These are phyloP conservation scores for Drosophila ogumai DNA, from an alignment of 1,140 invertebrate genomes.

Conservation along the genomic window DNA sequence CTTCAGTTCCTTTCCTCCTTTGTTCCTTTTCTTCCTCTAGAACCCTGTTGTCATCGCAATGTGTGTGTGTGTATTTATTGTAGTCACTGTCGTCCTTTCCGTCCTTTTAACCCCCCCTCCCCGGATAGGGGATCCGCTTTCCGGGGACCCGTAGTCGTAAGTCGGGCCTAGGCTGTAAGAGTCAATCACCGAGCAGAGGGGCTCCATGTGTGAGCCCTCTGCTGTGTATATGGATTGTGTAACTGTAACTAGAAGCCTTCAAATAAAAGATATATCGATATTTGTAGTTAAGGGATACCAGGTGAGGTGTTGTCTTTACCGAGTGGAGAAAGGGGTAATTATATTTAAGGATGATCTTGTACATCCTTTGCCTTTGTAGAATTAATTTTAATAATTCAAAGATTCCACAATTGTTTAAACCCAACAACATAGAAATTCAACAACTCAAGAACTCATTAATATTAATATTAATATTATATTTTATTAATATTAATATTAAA, in stretches of 20 bases:
- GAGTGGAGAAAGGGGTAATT: background rate
- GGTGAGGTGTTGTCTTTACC: too few relatives aligned
- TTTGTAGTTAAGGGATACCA: slow-evolving; percentile 17
- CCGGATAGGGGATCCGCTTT: slow-evolving; percentile 1
- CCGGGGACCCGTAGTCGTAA: slow-evolving; percentile 32
- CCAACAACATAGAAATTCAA: background rate
- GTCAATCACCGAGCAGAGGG: slow-evolving; percentile 46
- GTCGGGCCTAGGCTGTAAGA: slow-evolving; percentile 68
- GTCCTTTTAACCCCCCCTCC: slow-evolving; percentile 10
- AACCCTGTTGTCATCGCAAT: slow-evolving; percentile 18
- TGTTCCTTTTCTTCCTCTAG: background rate
- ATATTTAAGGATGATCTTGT: too few relatives aligned
- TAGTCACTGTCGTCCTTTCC: slow-evolving; percentile 67
- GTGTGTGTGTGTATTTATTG: slow-evolving; percentile 73
- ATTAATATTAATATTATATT: too few relatives aligned
- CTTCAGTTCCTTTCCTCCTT: background rate
- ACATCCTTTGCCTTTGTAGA: too few relatives aligned
- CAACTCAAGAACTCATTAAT: background rate
- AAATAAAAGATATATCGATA: slow-evolving; percentile 37
- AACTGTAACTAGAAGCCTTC: slow-evolving; percentile 31
- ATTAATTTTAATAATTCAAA: background rate
- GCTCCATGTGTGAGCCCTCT: background rate
- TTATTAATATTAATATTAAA: too few relatives aligned
- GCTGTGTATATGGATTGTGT: slow-evolving; percentile 15
- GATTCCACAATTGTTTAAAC: too few relatives aligned